Evolutionary conservation across 2,888 invertebrate genomes (phyloP), one percentile per base, ranked within the genome.

Genomic region (Limenitis camilla): DNA sequence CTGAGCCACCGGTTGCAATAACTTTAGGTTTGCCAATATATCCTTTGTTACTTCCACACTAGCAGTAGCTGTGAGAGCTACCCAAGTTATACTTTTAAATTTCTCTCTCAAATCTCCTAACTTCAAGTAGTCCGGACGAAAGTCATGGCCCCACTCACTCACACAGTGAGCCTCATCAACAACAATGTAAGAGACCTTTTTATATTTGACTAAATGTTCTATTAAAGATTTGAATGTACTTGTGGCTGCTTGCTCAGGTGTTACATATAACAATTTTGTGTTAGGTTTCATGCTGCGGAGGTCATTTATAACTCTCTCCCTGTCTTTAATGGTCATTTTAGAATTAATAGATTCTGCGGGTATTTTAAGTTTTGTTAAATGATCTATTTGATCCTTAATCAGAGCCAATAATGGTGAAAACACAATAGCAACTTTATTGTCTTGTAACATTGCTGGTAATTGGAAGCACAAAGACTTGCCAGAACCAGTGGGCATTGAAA

Each of bases 61-160:
- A 5, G 99, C 99, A 0, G 99, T 99, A 0, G 99, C 99, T 6
- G 99, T 99, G 41, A 99, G 85, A 0, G 98, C 98, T 46, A 99
- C 89, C 90, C 96, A 95, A 1, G 96, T 93, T 54, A 96, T 90
- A 49, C 89, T 85, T 49, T 90, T 90, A 72, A 93, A 92, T 59
- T 71, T 73, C 55, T 86, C 87, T 65, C 86, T 69, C 39, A 87
- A 64, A 48, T 75, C 66, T 9, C 97, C 96, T 28, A 99, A 84
- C 77, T 96, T 96, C 27, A 98, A 88, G 76, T 98, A 99, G 78
- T 97, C 96, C 0, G 97, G 97, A 6, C 97, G 89, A 76, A 99
- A 99, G 79, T 99, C 98, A 81, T 99, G 99, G 0, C 99, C 99
- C 99, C 99, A 99, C 68, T 99, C 95, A 67, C 97, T 97, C 0